Evolutionary conservation across 1,140 invertebrate species (phyloP), one percentile per base, ranked within the genome.

Genomic region (Drosophila sp.): DNA sequence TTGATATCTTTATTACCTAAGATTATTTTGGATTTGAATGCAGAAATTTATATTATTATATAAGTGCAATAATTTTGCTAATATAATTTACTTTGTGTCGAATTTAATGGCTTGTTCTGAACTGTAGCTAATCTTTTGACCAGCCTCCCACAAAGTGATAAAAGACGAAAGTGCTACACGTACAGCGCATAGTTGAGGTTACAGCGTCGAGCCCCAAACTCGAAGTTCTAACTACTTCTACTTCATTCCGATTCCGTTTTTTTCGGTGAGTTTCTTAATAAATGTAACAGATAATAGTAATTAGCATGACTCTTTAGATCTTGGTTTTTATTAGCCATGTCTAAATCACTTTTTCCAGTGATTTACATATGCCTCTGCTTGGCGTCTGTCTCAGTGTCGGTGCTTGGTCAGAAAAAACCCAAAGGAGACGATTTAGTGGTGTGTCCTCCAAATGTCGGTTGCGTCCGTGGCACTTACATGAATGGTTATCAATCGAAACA

Each of bases 401-500:
- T 17, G 17, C 17, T 17, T 17, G 17, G 17, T 17, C 17, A 17
- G 17, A 17, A 38, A 3, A 10, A 38, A 10, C 10, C 2, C 4
- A 47, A 30, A n/a, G 17, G 54, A 70, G 69, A 78, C 35, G 11
- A n/a, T 2, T 27, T 67, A 10, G 23, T 78, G 2, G 72, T 78
- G 4, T 87, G 60, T 73, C 74, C 67, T 4, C 30, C 40, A 41
- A 17, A 35, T 47, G 41, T 73, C 27, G 80, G 84, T 23, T 87
- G 84, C 55, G 29, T 87, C n/a, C 44, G 40, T 27, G 86, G 86
- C 58, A 62, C 44, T 33, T 58, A 72, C 10, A 87, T 87, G 83
- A 33, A 73, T 1, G 76, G 80, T 35, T 73, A 76, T 71, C 69
- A 80, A 40, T 70, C 27, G 7, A 57, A 72, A 6, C 57, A 47